Base-by-base conservation (phyloP, 1,140 invertebrate species). In the Brachionus rotundiformis region DNA sequence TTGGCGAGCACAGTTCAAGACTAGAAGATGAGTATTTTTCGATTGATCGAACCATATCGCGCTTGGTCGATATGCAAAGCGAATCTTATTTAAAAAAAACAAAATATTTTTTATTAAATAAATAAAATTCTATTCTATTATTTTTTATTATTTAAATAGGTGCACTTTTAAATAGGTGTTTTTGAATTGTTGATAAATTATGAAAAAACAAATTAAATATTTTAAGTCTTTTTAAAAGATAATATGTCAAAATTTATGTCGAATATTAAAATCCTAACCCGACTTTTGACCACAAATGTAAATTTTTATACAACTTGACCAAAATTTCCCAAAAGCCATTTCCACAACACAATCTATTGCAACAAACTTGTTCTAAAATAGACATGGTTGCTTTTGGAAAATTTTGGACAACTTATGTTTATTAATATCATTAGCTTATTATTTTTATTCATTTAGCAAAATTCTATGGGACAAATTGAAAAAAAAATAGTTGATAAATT, bases 41-140 rank as follows among this genome's bases (percentile, higher is more conserved):
- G 7, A 97, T 94, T 87, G 94, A 97, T 83, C 90, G 97, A 81
- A 97, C 95, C 16, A 86, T 97, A 11, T 98, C 95, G 0, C 89
- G 97, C 71, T 89, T 99, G 25, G 91, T 92, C 68, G 95, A 98
- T 90, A 99, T 98, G 95, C 94, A 96, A 88, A 95, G 93, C 2
- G 90, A 91, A 81, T 92, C 93, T 82, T 98, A 98, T 88, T 97
- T 73, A 73, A 73, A 10, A 11, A 73, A 73, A 25, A 73, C 61
- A 8, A 49, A 82, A 61, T 27, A n/a, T 63, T n/a, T n/a, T n/a
- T n/a, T n/a, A n/a, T 73, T 68, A 47, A 3, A 31, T 13, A 59
- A 63, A 44, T 25, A 49, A 44, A 47, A 49, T 33, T 41, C 49
- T 29, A 44, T 31, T 47, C n/a, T 8, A 19, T 71, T 82, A 13